phyloP scores from a whole-genome alignment of 2,888 invertebrate genomes.

The Brassicogethes aeneus region DNA sequence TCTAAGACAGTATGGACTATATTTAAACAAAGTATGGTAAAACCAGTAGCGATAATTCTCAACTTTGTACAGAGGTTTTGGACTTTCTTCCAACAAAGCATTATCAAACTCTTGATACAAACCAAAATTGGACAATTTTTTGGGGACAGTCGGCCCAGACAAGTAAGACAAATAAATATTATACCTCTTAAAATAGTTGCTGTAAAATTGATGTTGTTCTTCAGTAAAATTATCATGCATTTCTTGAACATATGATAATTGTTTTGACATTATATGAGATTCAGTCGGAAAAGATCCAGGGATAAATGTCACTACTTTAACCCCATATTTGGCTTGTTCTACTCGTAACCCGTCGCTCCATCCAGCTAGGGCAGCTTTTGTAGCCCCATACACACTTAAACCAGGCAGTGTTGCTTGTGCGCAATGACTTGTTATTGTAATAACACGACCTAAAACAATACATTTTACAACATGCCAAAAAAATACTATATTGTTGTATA shows the following conservation, averaged over 20 bases:
- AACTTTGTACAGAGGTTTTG: constrained; percentile 55
- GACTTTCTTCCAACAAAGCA: constrained; percentile 51
- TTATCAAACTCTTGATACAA: constrained; percentile 55
- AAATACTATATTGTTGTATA: too few relatives aligned
- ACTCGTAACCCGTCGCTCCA: constrained; percentile 66
- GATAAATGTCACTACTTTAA: constrained; percentile 63
- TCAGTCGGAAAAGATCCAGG: constrained; percentile 67
- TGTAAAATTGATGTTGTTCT: constrained; percentile 57
- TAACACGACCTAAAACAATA: constrained; percentile 51
- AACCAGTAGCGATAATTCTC: constrained; percentile 59
- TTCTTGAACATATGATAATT: constrained; percentile 49
- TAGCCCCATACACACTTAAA: constrained; percentile 68
- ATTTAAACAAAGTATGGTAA: constrained; percentile 56
- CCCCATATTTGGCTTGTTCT: constrained; percentile 62
- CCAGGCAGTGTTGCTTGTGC: constrained; percentile 62
- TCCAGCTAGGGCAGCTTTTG: constrained; percentile 67
- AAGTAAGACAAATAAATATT: constrained; percentile 47
- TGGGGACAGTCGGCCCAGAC: constrained; percentile 39
- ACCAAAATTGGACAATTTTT: constrained; percentile 44
- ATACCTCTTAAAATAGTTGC: constrained; percentile 55
- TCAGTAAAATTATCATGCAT: constrained; percentile 57
- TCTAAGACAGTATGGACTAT: constrained; percentile 49
- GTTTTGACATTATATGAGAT: constrained; percentile 60
- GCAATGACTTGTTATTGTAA: constrained; percentile 81
- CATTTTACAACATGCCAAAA: too few relatives aligned